Conservation (phyloP, 2,888 invertebrate species). For the Chalcosyrphus nemorum region DNA sequence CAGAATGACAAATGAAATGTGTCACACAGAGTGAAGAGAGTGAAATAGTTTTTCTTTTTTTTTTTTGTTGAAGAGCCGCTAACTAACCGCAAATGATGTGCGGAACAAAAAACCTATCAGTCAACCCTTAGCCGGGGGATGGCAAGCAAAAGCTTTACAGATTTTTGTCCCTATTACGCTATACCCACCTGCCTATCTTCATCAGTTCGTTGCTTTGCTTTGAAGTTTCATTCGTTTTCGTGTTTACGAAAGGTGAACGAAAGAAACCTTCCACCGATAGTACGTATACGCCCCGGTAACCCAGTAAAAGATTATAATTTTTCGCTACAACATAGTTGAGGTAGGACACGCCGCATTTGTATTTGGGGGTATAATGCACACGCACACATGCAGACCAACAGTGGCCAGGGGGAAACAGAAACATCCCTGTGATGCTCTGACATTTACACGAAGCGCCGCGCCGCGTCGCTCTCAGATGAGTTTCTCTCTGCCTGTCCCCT, state of each 20-base stretch:
- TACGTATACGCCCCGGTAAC: constrained; percentile 70
- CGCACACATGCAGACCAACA: constrained; percentile 4
- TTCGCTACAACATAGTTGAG: constrained; percentile 43
- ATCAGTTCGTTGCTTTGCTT: constrained; percentile 12
- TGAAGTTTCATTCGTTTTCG: constrained; percentile 23
- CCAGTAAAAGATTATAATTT: constrained; percentile 17
- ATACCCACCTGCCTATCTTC: constrained; percentile 18
- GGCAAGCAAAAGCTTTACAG: constrained; percentile 21
- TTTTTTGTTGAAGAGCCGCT: constrained; percentile 36
- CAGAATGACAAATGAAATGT: constrained; percentile 68
- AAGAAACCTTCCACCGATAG: constrained; percentile 29
- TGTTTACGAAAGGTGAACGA: constrained; percentile 67
- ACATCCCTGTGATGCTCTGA: constrained; percentile 6
- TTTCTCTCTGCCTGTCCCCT: too few relatives aligned
- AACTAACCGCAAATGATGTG: constrained; percentile 69
- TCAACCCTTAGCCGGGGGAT: constrained; percentile 38
- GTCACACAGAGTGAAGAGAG: constrained; percentile 18
- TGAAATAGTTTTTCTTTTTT: constrained; percentile 19
- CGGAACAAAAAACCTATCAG: constrained; percentile 53
- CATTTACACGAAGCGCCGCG: neutral
- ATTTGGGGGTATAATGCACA: constrained; percentile 16
- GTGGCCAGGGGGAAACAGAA: neutral
- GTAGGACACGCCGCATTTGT: constrained; percentile 54
- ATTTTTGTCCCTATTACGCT: neutral
- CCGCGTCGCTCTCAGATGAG: constrained; percentile 24